Base-by-base conservation (phyloP, 2,797 vertebrate genomes). In the Aulostomus chinensis region DNA sequence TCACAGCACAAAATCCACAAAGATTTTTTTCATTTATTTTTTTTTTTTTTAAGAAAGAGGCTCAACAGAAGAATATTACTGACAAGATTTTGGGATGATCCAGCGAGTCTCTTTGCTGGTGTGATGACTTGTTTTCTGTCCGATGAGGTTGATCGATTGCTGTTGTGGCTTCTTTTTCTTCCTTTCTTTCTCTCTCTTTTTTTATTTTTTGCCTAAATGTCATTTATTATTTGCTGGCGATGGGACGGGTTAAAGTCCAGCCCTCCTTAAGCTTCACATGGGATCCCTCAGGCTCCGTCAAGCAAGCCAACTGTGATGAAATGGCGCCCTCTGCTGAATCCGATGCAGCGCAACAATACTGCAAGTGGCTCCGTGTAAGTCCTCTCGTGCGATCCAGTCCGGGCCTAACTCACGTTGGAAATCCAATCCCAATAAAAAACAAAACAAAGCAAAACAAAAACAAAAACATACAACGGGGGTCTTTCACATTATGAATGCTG, bases 401-500 rank as follows among this genome's bases (percentile, higher is more conserved):
- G 49, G 62, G 68, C 50, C 30, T 26, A 34, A 40, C 28, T 28
- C 57, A 46, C 47, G 49, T 54, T 50, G 74, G 61, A 66, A 69
- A 64, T 75, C 66, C 53, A 33, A 53, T 82, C 70, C 59, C n/a
- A n/a, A n/a, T n/a, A n/a, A n/a, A n/a, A n/a, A n/a, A n/a, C n/a
- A n/a, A n/a, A n/a, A n/a, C n/a, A n/a, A n/a, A n/a, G n/a, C n/a
- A n/a, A n/a, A n/a, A n/a, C n/a, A n/a, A n/a, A n/a, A n/a, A n/a
- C n/a, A n/a, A n/a, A n/a, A n/a, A n/a, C n/a, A n/a, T n/a, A n/a
- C n/a, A n/a, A 60, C 51, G 29, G 68, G 68, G 80, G 81, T 75
- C 80, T 80, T 91, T 93, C 90, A 92, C 90, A 93, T 92, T 92
- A 87, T 88, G 73, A 86, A 82, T 76, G 85, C 83, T 80, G 71